phyloP scores from a whole-genome alignment of 2,888 invertebrate genomes.

The Hypsopygia costalis region DNA sequence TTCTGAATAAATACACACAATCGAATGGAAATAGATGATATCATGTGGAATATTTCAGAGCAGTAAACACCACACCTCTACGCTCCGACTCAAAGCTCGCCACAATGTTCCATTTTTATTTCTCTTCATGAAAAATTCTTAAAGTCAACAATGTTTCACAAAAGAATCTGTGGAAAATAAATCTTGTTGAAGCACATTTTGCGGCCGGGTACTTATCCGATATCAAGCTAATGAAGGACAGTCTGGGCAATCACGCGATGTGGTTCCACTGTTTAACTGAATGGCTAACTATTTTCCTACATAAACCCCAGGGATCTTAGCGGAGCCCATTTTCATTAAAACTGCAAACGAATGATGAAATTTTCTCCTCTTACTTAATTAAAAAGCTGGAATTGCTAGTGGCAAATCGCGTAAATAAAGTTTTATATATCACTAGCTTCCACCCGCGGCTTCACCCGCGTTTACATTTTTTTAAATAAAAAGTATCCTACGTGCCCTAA shows the following conservation, averaged over 20 bases:
- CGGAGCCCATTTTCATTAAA: constrained; percentile 47
- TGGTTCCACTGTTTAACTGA: constrained; percentile 42
- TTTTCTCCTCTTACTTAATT: constrained; percentile 21
- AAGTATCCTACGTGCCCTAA: too few relatives aligned
- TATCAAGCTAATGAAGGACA: constrained; percentile 59
- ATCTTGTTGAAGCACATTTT: constrained; percentile 33
- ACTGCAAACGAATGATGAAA: constrained; percentile 29
- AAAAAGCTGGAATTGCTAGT: constrained; percentile 2
- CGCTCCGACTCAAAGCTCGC: background rate
- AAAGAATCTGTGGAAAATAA: constrained; percentile 22
- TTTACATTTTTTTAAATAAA: too few relatives aligned
- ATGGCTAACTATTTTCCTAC: constrained; percentile 45
- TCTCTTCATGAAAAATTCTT: constrained; percentile 1
- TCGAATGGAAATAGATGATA: too few relatives aligned
- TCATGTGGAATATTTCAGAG: too few relatives aligned
- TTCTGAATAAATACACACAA: too few relatives aligned
- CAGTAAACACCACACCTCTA: too few relatives aligned
- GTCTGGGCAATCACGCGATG: constrained; percentile 43
- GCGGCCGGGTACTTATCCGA: constrained; percentile 33
- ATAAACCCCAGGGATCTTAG: constrained; percentile 42
- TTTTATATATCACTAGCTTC: too few relatives aligned
- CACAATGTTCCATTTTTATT: constrained; percentile 1
- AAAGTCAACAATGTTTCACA: constrained; percentile 8
- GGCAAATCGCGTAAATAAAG: constrained; percentile 6
- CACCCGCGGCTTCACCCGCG: too few relatives aligned